Base-by-base conservation (phyloP, 2,113 vertebrate genomes). In the Charadrius vociferus region DNA sequence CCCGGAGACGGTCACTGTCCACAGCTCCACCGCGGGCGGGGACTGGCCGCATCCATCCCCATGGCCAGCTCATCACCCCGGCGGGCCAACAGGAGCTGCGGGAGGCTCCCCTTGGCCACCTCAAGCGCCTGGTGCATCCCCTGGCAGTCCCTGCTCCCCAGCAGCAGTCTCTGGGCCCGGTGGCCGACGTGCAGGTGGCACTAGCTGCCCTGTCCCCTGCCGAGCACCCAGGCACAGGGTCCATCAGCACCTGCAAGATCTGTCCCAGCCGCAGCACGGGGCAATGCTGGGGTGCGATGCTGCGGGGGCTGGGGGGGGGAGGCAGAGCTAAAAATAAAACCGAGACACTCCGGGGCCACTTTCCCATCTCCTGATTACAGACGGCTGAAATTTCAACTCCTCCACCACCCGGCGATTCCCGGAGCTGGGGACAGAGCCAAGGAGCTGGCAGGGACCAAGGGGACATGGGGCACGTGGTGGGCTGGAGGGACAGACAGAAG, bases 351-450 rank as follows among this genome's bases (percentile, higher is more conserved):
- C 5, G 5, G 58, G 87, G 52, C 65, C 2, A 1, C 61, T 56
- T 37, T 87, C 61, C 83, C 83, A 20, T 86, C 97, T 96, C 86
- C 75, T 61, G 81, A 94, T 96, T 84, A 95, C 90, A 71, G 90
- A 17, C 63, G 39, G 97, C 68, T 97, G 94, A 92, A 98, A 97
- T 97, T 97, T 96, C 96, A 97, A 17, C 96, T 95, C 61, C 91
- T 88, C 39, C 23, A 9, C 86, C 88, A 93, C 41, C 12, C 41
- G 4, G 56, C 2, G 5, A 77, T 88, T 77, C 77, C 67, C 6
- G 1, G 52, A 41, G 24, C 63, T 94, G 93, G 94, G 92, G 94
- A 90, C 2, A 2, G 83, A 92, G 96, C 39, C 39, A 39, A 39
- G 39, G 39, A 39, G 39, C 39, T 39, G 39, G 39, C 39, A 39